Base-by-base conservation (phyloP, 2,888 invertebrate genomes). In the Capitulum mitella region DNA sequence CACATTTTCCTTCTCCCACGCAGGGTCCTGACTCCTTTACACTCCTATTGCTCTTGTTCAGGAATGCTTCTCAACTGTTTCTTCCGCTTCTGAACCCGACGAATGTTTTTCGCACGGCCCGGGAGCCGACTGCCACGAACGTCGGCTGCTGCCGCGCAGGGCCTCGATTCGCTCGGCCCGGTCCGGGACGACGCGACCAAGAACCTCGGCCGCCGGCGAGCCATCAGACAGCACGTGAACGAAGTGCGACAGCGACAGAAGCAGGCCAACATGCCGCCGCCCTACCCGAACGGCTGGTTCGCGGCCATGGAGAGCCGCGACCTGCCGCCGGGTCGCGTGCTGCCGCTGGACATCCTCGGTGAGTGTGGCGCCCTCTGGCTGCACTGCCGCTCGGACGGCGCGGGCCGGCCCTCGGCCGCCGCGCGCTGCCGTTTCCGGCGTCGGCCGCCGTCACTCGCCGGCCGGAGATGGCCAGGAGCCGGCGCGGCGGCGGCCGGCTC, bases 201-300 rank as follows among this genome's bases (percentile, higher is more conserved):
- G 32, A 61, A 61, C 61, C 61, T 61, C 3, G 12, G 16, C 16
- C 32, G 61, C 3, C 61, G 32, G 22, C 51, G 12, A 32, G 32
- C 61, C 14, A 6, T 29, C 58, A 29, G 6, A 32, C 10, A 6
- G 10, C 29, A 37, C 3, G 83, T 83, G 51, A 83, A 84, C 77
- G 85, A 89, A 0, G 85, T 89, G 0, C 87, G 89, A 81, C 86
- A 85, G 0, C 83, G 88, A 0, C 86, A 92, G 14, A 88, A 88
- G 79, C 86, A 90, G 12, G 93, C 93, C 0, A 87, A 88, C 0
- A 84, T 93, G 3, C 95, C 94, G 0, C 95, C 95, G 0, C 92
- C 93, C 0, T 95, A 89, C 84, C 95, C 95, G 0, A 95, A 96
- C 84, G 95, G 95, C 0, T 96, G 96, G 96, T 95, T 92, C 83